phyloP scores from a whole-genome alignment of 2,113 vertebrate species.

The Orycteropus afer region DNA sequence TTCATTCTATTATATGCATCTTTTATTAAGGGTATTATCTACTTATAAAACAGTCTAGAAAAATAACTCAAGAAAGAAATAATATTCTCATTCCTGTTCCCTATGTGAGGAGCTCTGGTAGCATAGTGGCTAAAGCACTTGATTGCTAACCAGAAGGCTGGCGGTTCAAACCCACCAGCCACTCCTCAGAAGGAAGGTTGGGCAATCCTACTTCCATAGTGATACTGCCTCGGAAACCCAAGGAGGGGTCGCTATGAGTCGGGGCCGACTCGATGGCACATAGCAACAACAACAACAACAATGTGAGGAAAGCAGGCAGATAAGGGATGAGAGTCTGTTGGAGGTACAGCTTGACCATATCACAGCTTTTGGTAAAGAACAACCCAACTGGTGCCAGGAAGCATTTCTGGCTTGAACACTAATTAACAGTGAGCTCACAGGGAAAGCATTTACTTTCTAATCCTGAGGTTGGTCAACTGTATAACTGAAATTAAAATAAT shows the following conservation, averaged over 20 bases:
- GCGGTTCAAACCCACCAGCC: too few relatives aligned
- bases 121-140: too few relatives aligned
- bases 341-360: background rate
- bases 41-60: background rate
- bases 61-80: background rate
- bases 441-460: background rate
- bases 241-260: too few relatives aligned
- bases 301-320: background rate
- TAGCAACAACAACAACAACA: too few relatives aligned
- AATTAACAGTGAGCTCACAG: background rate
- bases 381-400: background rate
- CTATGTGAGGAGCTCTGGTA: too few relatives aligned
- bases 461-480: background rate
- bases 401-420: background rate
- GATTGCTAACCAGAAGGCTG: too few relatives aligned
- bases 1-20: background rate
- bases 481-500: conserved; percentile 38
- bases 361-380: background rate
- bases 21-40: background rate
- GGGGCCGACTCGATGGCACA: too few relatives aligned
- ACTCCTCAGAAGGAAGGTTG: too few relatives aligned
- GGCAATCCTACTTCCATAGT: too few relatives aligned
- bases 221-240: too few relatives aligned
- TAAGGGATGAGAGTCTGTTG: background rate
- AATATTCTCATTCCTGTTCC: background rate